Evolutionary conservation across 2,888 invertebrate genomes (phyloP).

Genomic region (Escarpia spicata): DNA sequence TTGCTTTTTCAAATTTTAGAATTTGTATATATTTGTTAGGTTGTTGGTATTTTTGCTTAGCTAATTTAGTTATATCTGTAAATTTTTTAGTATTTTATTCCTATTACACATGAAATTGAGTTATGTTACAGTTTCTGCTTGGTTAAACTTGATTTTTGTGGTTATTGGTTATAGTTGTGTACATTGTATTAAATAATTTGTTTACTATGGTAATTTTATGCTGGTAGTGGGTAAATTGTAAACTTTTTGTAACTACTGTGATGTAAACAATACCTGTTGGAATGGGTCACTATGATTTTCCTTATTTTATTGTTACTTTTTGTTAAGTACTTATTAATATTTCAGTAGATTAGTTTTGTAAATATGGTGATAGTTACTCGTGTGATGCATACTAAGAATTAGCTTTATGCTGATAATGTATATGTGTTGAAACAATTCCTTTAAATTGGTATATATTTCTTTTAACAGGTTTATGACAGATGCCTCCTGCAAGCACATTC

Average conservation of each 20-base stretch:
- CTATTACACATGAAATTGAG: neutral
- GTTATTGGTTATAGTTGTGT: no score
- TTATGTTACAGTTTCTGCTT: neutral
- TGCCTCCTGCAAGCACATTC: neutral
- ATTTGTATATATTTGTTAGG: neutral
- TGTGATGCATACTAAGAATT: neutral
- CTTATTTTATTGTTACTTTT: no score
- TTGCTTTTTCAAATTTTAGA: neutral
- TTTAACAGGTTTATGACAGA: neutral
- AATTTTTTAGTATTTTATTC: neutral
- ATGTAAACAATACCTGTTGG: no score
- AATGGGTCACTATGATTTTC: no score
- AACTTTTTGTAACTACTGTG: no score
- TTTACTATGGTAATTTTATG: no score
- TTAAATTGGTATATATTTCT: neutral
- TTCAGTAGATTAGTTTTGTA: no score
- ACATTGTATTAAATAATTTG: no score
- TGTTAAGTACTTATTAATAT: no score
- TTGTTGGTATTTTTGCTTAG: neutral
- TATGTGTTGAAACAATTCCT: neutral
- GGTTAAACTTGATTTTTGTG: neutral
- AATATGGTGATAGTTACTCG: no score
- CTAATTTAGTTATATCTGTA: neutral
- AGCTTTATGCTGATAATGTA: neutral
- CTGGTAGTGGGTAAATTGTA: no score